Evolutionary conservation across 2,797 vertebrate species (phyloP), one percentile per base, ranked within the genome.

Genomic region (Lepus townsendii): DNA sequence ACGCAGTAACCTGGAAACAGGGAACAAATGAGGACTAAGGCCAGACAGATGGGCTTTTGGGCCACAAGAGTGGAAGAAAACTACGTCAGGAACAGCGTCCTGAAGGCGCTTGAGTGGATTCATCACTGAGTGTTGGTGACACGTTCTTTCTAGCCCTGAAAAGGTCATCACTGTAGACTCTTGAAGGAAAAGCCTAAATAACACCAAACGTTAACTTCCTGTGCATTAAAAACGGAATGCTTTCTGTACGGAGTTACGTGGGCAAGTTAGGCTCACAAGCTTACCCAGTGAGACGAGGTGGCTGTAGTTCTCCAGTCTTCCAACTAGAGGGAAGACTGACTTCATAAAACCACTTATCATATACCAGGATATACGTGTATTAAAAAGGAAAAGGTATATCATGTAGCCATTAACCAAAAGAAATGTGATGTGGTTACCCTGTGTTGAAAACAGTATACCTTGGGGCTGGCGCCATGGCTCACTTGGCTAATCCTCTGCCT

Each of bases 281-380:
- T 94, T 13, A 96, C 95, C 95, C 82, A 93, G 65, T 16, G 93
- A 93, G 77, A 93, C 38, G 0, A 96, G 83, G 90, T 95, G 35
- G 72, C 54, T 90, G 60, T 94, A 90, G 83, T 78, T 96, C 71
- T 96, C 95, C 65, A 96, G 54, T 63, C 65, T 96, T 84, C 32
- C 47, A 88, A 62, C 47, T 24, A n/a, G 42, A 42, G 42, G 5
- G 57, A 72, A 95, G 26, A 42, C 2, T 63, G 42, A 85, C 8
- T 66, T 5, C 57, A 84, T 71, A 50, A 79, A 79, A 79, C 30
- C 60, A 42, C 42, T 60, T 69, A 83, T 94, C 73, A 73, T 14
- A 94, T 19, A 79, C 3, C 57, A 5, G 3, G 6, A 91, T 57
- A 38, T 52, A 83, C 13, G 17, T 13, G 62, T 35, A 77, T 72